phyloP scores from a whole-genome alignment of 2,888 invertebrate genomes.

The Lithophane leautieri region DNA sequence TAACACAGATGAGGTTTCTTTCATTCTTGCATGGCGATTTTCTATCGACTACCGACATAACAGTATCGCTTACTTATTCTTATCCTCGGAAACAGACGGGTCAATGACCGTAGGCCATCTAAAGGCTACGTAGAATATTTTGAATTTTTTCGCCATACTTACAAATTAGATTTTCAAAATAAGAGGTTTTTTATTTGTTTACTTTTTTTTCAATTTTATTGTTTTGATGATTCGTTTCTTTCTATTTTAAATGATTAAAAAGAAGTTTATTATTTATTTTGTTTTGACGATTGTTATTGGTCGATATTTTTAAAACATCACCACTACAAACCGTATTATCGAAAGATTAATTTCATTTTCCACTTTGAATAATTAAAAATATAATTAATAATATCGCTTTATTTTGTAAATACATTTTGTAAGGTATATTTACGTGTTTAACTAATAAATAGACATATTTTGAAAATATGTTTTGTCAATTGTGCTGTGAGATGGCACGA shows the following conservation, averaged over 20 bases:
- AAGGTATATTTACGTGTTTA: slow-evolving; percentile 89
- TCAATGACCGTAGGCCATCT: background rate
- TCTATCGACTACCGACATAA: background rate
- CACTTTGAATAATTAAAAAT: slow-evolving; percentile 75
- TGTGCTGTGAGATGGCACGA: slow-evolving; percentile 86
- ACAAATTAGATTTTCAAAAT: background rate
- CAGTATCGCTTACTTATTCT: background rate
- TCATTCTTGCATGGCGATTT: background rate
- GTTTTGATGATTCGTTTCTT: background rate
- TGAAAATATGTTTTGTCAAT: slow-evolving; percentile 90
- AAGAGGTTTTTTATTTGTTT: background rate
- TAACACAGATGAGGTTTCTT: background rate
- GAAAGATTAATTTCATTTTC: slow-evolving; percentile 77
- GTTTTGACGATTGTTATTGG: background rate
- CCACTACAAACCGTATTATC: slow-evolving; percentile 65
- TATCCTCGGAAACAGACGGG: background rate
- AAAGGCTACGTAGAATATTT: background rate
- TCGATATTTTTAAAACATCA: slow-evolving; percentile 46
- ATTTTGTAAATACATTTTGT: slow-evolving; percentile 89
- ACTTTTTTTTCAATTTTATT: background rate
- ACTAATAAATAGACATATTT: slow-evolving; percentile 88
- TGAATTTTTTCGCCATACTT: background rate
- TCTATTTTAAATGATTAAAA: background rate
- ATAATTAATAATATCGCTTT: slow-evolving; percentile 83
- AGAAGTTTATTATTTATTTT: slow-evolving; percentile 1